phyloP scores from a whole-genome alignment of 2,888 invertebrate genomes.

The Calliphora vomitoria region DNA sequence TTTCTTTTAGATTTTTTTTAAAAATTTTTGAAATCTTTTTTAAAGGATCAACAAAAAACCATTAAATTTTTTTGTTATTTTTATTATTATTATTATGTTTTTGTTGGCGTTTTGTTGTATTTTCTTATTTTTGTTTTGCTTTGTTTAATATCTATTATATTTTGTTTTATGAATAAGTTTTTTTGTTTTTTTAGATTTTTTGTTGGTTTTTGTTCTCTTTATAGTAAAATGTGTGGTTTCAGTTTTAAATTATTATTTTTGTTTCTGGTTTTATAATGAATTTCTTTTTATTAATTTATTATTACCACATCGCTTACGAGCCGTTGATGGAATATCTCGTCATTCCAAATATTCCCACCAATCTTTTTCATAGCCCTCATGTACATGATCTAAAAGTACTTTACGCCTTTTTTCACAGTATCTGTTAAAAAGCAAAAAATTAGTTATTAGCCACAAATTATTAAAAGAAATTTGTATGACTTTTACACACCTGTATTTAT shows the following conservation, averaged over 20 bases:
- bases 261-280: constrained; percentile 66
- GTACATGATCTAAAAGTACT: constrained; percentile 97
- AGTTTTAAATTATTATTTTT: constrained; percentile 55
- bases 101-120: constrained; percentile 65
- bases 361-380: constrained; percentile 99
- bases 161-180: constrained; percentile 48
- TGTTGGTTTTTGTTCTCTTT: constrained; percentile 41
- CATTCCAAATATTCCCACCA: constrained; percentile 98
- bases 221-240: constrained; percentile 66
- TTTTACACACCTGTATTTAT: constrained; percentile 94
- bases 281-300: constrained; percentile 72
- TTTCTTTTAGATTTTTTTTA: constrained; percentile 27
- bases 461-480: too few relatives aligned
- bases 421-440: constrained; percentile 85
- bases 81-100: constrained; percentile 22
- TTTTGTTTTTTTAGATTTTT: constrained; percentile 39
- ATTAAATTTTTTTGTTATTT: too few relatives aligned
- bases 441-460: too few relatives aligned
- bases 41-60: constrained; percentile 52
- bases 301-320: constrained; percentile 71
- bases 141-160: constrained; percentile 59
- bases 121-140: constrained; percentile 31
- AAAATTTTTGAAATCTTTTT: constrained; percentile 55
- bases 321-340: constrained; percentile 78
- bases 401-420: constrained; percentile 99